A percentile compares a stretch with the other conserved stretches of the same genome.
These are phyloP conservation scores for Saimiri boliviensis DNA, from an alignment of 2,113 vertebrate species.

Conservation along the genomic window DNA sequence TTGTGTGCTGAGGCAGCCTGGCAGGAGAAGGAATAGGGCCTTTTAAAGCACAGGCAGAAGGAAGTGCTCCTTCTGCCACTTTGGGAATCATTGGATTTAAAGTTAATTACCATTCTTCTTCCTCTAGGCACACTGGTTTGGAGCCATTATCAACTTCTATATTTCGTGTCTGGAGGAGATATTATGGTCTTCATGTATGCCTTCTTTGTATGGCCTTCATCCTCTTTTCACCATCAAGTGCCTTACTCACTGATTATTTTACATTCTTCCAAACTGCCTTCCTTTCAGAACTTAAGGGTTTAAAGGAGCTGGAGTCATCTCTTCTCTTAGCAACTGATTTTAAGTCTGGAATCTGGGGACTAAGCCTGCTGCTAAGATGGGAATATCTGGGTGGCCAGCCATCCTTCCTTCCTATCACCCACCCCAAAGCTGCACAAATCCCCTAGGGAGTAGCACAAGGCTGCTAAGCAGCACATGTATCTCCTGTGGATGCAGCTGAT, in stretches of 20 bases:
- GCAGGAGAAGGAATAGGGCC: background rate
- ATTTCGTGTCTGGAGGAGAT: background rate
- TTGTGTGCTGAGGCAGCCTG: background rate
- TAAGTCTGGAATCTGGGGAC: background rate
- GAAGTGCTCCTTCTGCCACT: background rate
- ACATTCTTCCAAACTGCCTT: background rate
- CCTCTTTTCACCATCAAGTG: background rate
- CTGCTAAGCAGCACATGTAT: background rate
- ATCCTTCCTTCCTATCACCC: background rate
- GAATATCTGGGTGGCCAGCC: background rate
- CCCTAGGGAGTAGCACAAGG: background rate
- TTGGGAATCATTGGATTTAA: background rate
- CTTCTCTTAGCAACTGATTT: background rate
- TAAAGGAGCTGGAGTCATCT: background rate
- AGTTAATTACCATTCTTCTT: background rate
- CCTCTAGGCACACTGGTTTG: background rate
- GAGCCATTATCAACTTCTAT: background rate
- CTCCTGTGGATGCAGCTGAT: background rate
- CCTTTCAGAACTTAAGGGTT: background rate
- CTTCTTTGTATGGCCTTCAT: background rate
- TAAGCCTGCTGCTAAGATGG: background rate
- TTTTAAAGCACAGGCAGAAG: background rate
- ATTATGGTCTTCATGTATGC: background rate
- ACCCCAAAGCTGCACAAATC: background rate
- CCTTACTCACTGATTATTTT: background rate